Base-by-base conservation (phyloP, 2,797 vertebrate genomes). In the Oreonectes daqikongensis region DNA sequence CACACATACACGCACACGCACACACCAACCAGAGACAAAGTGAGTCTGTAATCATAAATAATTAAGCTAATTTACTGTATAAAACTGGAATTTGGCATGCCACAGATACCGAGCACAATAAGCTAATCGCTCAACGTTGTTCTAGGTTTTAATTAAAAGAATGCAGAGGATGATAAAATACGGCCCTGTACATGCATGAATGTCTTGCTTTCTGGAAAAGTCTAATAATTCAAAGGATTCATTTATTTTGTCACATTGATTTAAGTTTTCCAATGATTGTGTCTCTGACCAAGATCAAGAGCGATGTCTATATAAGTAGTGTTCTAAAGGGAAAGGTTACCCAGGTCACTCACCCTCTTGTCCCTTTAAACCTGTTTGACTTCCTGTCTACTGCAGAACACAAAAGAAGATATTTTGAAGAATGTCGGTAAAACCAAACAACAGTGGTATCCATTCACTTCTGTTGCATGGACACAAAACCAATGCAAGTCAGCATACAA, bases 41-140 rank as follows among this genome's bases (percentile, higher is more conserved):
- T n/a, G 71, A 69, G 69, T 50, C 72, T 79, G 60, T 77, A 72
- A 79, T 83, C 75, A 84, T 84, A 84, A 84, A 81, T 82, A 79
- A 82, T 85, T 78, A 80, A 72, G 69, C 74, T 82, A 63, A 81
- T 84, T 79, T 83, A 80, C 64, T 46, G 78, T 81, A 79, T 68
- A 82, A 73, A 82, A 70, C 66, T 66, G 81, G 46, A 63, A 77
- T 72, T 75, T 59, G 59, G 60, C 66, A 69, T 79, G 59, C 44
- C 60, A 77, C 28, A 77, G 65, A 77, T 69, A 79, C 72, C 67
- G 26, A 65, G 68, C 66, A 77, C 64, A 78, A 78, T 78, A 67
- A 78, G 72, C 71, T 79, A 78, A 80, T 78, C 59, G 40, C 59
- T 83, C 72, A 83, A 24, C 67, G 18, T 75, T 53, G 73, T 53